A percentile compares a stretch with the other conserved stretches of the same genome.
Conservation (phyloP, 2,888 invertebrate genomes). For the Nasonia oneida region DNA sequence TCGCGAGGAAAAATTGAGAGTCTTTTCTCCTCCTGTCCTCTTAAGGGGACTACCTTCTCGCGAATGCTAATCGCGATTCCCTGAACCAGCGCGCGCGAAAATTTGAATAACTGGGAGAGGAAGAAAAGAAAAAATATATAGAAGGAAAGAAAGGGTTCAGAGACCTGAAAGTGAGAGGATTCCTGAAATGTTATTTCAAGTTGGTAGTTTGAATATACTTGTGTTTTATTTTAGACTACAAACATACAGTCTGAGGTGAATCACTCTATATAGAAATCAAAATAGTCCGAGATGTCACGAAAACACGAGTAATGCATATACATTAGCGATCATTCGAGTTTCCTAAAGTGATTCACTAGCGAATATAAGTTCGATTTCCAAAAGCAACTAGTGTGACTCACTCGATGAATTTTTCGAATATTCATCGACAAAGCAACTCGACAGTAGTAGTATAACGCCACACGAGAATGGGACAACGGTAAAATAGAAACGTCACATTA, state of each 20-base stretch:
- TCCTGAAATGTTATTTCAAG: neutral
- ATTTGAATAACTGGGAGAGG: conserved; percentile 34
- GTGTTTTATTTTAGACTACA: no score
- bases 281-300: no score
- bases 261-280: no score
- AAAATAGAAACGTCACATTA: conserved; percentile 4
- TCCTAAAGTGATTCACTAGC: neutral
- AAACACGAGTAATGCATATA: no score
- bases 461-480: neutral
- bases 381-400: neutral
- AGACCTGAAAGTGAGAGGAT: neutral
- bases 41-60: conserved; percentile 26
- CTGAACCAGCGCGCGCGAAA: neutral
- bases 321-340: no score
- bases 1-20: neutral
- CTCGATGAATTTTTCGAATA: neutral
- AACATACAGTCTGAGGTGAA: no score
- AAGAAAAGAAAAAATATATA: neutral
- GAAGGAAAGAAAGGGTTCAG: neutral
- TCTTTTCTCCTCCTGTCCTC: neutral
- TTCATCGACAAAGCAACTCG: neutral
- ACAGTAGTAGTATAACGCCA: neutral
- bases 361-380: neutral
- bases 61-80: conserved; percentile 32
- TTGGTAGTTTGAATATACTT: no score